Conservation (phyloP, 1,140 invertebrate species). For the Andrena cerasifolii region DNA sequence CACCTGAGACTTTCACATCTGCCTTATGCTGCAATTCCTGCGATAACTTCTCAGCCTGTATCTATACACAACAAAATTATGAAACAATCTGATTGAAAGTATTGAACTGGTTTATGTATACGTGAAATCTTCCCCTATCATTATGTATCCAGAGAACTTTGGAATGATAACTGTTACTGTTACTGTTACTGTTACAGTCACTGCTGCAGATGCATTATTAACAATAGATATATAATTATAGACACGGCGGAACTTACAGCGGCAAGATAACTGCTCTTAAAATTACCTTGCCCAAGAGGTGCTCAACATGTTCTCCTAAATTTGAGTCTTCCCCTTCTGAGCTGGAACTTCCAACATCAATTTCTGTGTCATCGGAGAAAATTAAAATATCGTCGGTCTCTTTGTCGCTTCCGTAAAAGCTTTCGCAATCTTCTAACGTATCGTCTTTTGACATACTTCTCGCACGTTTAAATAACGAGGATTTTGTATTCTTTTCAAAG, state of each 20-base stretch:
- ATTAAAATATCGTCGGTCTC: conserved; percentile 86
- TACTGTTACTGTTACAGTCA: conserved; percentile 1
- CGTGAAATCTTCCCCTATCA: conserved; percentile 26
- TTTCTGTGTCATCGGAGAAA: conserved; percentile 87
- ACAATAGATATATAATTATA: conserved; percentile 31
- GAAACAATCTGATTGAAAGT: not conserved
- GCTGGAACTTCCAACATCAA: conserved; percentile 78
- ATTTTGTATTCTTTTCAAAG: conserved; percentile 58
- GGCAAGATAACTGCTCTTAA: conserved; percentile 30
- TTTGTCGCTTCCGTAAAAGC: conserved; percentile 86
- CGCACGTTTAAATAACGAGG: conserved; percentile 64
- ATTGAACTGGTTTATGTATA: not conserved
- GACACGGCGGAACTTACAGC: conserved; percentile 16
- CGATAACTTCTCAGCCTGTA: conserved; percentile 50
- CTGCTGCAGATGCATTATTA: conserved; percentile 5
- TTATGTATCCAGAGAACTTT: conserved; percentile 20
- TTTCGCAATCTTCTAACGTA: conserved; percentile 81
- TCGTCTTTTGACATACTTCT: conserved; percentile 70
- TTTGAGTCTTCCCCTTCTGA: conserved; percentile 77
- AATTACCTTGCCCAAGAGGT: conserved; percentile 79
- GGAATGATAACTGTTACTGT: conserved; percentile 14
- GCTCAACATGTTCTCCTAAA: conserved; percentile 73
- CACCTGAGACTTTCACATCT: conserved; percentile 29
- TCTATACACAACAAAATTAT: conserved; percentile 51
- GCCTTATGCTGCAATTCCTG: conserved; percentile 45